Percentiles rank a stretch among this genome's conserved stretches.
These are phyloP conservation scores for Myocastor coypus DNA, from an alignment of 2,113 vertebrate genomes.

Conservation along the genomic window DNA sequence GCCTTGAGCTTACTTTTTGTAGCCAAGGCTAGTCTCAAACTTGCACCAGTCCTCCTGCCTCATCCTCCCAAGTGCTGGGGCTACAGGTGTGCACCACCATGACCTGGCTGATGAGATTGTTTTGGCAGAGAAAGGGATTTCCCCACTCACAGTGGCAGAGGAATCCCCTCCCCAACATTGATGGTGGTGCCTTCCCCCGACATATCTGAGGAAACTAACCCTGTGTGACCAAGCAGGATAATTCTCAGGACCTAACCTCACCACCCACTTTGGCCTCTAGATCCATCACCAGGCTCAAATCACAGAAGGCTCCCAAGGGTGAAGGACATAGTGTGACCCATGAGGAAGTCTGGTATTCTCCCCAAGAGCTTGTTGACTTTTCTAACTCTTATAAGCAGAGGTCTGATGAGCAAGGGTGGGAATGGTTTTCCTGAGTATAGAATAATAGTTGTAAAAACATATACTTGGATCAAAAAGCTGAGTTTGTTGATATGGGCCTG, in stretches of 20 bases:
- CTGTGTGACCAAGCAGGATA: background rate
- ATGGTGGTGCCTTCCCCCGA: background rate
- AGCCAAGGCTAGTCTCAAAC: no score
- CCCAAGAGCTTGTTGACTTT: background rate
- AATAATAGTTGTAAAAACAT: background rate
- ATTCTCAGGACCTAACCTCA: background rate
- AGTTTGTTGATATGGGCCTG: background rate
- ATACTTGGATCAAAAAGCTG: background rate
- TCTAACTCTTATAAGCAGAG: background rate
- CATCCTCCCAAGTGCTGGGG: no score
- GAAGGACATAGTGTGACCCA: background rate
- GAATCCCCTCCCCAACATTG: background rate
- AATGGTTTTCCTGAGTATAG: background rate
- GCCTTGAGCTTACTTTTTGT: no score
- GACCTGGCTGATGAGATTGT: background rate
- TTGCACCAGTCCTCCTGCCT: no score
- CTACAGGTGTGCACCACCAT: no score
- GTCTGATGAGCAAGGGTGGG: background rate
- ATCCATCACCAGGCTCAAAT: background rate
- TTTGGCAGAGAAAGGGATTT: background rate
- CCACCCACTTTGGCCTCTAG: background rate
- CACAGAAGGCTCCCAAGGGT: background rate
- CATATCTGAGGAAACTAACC: background rate
- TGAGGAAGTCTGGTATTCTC: background rate
- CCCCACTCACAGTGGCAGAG: background rate